phyloP scores from a whole-genome alignment of 2,888 invertebrate species.

The Ischnus inquisitorius region DNA sequence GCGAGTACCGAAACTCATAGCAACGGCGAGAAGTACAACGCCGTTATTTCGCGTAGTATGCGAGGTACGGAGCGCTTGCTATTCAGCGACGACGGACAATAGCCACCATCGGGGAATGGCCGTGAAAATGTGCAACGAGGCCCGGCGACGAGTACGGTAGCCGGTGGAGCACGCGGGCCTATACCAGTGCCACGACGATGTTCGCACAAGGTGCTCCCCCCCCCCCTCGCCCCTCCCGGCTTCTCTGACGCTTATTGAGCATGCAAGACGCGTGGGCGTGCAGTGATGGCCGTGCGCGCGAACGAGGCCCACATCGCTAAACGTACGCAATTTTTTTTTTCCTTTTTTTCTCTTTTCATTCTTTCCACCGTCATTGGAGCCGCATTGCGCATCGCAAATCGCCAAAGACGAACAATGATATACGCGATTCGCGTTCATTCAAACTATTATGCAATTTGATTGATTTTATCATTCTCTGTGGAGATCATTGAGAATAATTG shows the following conservation, averaged over 20 bases:
- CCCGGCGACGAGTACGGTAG: slow-evolving; percentile 46
- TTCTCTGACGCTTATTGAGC: slow-evolving; percentile 50
- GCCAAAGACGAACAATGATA: slow-evolving; percentile 16
- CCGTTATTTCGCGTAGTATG: slow-evolving; percentile 5
- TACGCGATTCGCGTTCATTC: background rate
- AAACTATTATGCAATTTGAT: too few species aligned
- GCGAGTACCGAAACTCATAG: background rate
- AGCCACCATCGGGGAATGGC: slow-evolving; percentile 27
- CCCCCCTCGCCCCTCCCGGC: too few species aligned
- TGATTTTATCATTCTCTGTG: too few species aligned
- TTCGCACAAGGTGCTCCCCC: slow-evolving; percentile 15
- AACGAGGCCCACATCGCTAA: slow-evolving; percentile 64
- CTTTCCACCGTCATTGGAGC: slow-evolving; percentile 8
- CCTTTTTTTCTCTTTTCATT: background rate
- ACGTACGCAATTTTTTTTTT: slow-evolving; percentile 51
- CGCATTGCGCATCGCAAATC: slow-evolving; percentile 61
- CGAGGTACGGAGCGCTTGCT: background rate
- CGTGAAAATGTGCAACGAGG: slow-evolving; percentile 57
- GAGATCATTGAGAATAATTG: too few species aligned
- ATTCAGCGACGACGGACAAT: slow-evolving; percentile 26
- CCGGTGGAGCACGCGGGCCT: background rate
- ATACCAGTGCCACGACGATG: slow-evolving; percentile 10
- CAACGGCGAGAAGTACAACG: slow-evolving; percentile 11
- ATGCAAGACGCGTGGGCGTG: slow-evolving; percentile 65
- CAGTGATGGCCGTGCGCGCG: slow-evolving; percentile 60